Conservation (phyloP, 2,888 invertebrate genomes). For the Nebria salina region DNA sequence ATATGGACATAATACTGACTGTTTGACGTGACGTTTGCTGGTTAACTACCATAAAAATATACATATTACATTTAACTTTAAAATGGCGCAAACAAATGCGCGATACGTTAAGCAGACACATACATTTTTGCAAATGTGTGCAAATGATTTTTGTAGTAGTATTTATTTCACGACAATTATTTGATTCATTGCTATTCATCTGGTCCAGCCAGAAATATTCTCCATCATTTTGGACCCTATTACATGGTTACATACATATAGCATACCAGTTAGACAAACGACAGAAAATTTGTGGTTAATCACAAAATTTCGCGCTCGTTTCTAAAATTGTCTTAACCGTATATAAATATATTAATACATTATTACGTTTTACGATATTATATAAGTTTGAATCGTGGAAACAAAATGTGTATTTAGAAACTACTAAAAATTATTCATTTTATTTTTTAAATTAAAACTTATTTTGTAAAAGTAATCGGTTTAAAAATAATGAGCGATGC, state of each 20-base stretch:
- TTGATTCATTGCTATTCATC: conserved; percentile 36
- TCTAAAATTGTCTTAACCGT: neutral
- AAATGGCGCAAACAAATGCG: neutral
- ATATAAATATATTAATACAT: conserved; percentile 3
- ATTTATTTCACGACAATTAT: conserved; percentile 31
- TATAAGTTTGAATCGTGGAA: neutral
- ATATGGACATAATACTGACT: conserved; percentile 40
- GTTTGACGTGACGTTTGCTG: conserved; percentile 20
- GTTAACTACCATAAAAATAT: neutral
- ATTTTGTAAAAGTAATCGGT: conserved; percentile 3
- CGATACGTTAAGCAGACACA: conserved; percentile 25
- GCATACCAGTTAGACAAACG: neutral
- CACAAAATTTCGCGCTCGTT: neutral
- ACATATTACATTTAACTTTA: conserved; percentile 22
- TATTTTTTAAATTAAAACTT: neutral
- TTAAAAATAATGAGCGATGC: conserved; percentile 2
- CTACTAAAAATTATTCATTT: neutral
- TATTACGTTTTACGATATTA: conserved; percentile 13
- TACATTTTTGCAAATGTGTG: conserved; percentile 16
- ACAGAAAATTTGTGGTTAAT: neutral
- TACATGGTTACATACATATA: conserved; percentile 37
- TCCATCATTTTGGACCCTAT: conserved; percentile 42
- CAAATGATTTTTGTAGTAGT: conserved; percentile 14
- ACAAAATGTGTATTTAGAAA: neutral
- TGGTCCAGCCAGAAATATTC: conserved; percentile 42